phyloP scores from a whole-genome alignment of 2,888 invertebrate genomes.

The Ennomos quercinarius region DNA sequence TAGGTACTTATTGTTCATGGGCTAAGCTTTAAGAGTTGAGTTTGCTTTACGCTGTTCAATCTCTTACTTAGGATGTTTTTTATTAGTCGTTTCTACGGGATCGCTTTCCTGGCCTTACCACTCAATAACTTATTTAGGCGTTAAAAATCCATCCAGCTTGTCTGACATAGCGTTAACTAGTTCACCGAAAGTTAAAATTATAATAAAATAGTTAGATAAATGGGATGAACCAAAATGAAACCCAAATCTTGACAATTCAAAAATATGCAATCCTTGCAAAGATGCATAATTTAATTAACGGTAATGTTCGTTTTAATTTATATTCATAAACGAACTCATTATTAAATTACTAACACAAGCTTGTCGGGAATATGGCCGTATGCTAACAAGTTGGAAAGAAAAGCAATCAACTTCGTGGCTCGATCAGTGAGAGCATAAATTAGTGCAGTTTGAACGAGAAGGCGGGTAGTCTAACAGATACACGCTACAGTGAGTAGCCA shows the following conservation, averaged over 20 bases:
- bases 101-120: no score
- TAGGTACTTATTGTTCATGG: background rate
- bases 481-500: constrained; percentile 5
- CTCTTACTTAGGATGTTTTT: no score
- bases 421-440: constrained; percentile 60
- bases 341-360: constrained; percentile 28
- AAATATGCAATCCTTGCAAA: background rate
- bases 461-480: constrained; percentile 27
- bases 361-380: constrained; percentile 37
- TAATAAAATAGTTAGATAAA: background rate
- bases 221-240: background rate
- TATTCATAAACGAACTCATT: constrained; percentile 33
- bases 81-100: no score
- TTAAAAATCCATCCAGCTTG: no score
- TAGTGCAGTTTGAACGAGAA: constrained; percentile 49
- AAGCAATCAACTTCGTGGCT: constrained; percentile 52
- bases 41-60: no score
- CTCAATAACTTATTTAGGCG: no score
- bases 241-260: background rate
- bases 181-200: no score
- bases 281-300: constrained; percentile 2
- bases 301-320: background rate
- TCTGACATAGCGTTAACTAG: no score
- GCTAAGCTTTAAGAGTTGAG: no score
- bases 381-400: constrained; percentile 56